These are phyloP conservation scores for Abrostola triplasia DNA, from an alignment of 2,888 invertebrate genomes.

Conservation along the genomic window DNA sequence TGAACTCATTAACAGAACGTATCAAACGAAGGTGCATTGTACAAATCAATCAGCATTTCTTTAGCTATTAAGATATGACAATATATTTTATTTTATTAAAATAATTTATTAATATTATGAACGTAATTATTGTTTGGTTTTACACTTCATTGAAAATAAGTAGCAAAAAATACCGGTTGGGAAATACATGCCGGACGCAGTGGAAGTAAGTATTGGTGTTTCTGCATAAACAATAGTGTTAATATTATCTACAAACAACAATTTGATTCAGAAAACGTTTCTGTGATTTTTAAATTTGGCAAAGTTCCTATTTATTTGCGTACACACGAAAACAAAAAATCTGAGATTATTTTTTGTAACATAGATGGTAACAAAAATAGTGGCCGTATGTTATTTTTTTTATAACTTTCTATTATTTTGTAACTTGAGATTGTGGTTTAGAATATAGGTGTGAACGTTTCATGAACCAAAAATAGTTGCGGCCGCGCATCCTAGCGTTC, in stretches of 20 bases:
- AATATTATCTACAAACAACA: conserved; percentile 13
- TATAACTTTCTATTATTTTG: conserved; percentile 67
- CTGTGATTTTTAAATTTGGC: conserved; percentile 26
- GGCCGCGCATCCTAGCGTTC: conserved; percentile 76
- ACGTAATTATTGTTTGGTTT: conserved; percentile 4
- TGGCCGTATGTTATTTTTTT: conserved; percentile 9
- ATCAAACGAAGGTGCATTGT: conserved; percentile 15
- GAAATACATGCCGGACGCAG: conserved; percentile 6
- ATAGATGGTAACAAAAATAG: not conserved
- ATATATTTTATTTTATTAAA: conserved; percentile 8
- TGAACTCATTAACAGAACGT: conserved; percentile 57
- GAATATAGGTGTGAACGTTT: conserved; percentile 76
- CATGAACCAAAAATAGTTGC: conserved; percentile 83
- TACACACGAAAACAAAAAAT: not conserved
- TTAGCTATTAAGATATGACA: conserved; percentile 35
- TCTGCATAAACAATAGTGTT: conserved; percentile 31
- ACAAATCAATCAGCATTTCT: conserved; percentile 25
- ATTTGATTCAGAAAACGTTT: not conserved
- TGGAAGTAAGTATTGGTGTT: conserved; percentile 14
- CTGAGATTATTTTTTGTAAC: not conserved
- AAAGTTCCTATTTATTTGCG: conserved; percentile 21
- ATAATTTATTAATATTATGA: not conserved
- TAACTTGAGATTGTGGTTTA: conserved; percentile 81
- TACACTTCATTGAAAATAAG: not conserved
- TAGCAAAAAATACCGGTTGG: not conserved